A percentile compares a stretch with the other conserved stretches of the same genome.
Evolutionary conservation across 2,888 invertebrate species (phyloP).

Genomic region (Acleris holmiana): DNA sequence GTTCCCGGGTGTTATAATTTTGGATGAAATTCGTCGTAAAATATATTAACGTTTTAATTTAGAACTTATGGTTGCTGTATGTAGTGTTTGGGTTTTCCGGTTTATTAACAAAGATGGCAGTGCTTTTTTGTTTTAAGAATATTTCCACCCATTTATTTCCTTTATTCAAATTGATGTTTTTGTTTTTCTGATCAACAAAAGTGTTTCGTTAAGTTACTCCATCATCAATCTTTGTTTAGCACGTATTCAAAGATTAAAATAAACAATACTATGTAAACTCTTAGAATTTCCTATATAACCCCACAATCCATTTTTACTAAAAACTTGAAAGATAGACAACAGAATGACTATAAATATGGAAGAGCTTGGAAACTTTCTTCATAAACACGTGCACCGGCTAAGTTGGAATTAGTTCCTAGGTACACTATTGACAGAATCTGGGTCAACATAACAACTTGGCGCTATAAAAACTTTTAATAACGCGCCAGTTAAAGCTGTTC

Average conservation of each 20-base stretch:
- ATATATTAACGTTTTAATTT: constrained; percentile 34
- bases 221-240: too few species aligned
- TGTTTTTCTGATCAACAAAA: too few species aligned
- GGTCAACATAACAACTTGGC: constrained; percentile 18
- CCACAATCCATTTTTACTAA: neutral
- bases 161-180: too few species aligned
- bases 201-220: too few species aligned
- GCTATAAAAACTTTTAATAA: constrained; percentile 10
- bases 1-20: constrained; percentile 30
- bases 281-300: neutral
- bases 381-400: constrained; percentile 30
- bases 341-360: constrained; percentile 33
- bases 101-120: constrained; percentile 16
- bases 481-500: neutral
- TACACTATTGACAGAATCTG: constrained; percentile 29
- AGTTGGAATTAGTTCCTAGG: constrained; percentile 37
- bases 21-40: constrained; percentile 27
- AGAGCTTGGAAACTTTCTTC: constrained; percentile 29
- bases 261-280: too few species aligned
- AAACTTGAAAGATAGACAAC: constrained; percentile 14
- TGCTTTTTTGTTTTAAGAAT: neutral
- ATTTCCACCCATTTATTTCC: too few species aligned
- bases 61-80: constrained; percentile 8
- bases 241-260: too few species aligned
- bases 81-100: neutral